A percentile compares a stretch with the other conserved stretches of the same genome.
Evolutionary conservation across 1,140 invertebrate genomes (phyloP).

Genomic region (Conus betulinus): DNA sequence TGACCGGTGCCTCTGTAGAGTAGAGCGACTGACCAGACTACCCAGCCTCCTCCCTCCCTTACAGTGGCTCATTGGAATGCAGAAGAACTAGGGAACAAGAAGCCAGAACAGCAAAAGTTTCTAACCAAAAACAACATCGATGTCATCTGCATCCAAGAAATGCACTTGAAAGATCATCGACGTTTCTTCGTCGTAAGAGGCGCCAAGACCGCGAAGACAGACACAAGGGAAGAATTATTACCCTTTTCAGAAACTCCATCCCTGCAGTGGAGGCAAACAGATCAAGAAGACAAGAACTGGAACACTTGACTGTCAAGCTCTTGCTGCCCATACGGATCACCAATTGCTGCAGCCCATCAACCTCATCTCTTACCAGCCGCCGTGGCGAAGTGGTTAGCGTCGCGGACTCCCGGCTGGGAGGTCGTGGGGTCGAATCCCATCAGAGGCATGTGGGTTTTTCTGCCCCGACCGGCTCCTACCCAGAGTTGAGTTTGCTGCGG

Average conservation of each 20-base stretch:
- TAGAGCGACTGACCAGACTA: constrained; percentile 21
- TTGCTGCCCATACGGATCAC: constrained; percentile 14
- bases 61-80: constrained; percentile 39
- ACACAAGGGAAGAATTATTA: constrained; percentile 43
- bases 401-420: too few relatives aligned
- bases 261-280: constrained; percentile 12
- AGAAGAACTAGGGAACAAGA: constrained; percentile 42
- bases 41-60: constrained; percentile 25
- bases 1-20: neutral
- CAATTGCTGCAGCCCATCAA: constrained; percentile 37
- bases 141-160: constrained; percentile 41
- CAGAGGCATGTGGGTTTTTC: too few relatives aligned
- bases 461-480: too few relatives aligned
- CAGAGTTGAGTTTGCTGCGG: too few relatives aligned
- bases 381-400: too few relatives aligned
- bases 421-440: too few relatives aligned
- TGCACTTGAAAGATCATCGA: constrained; percentile 30
- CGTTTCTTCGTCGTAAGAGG: constrained; percentile 33
- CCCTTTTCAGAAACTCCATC: constrained; percentile 22
- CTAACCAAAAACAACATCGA: constrained; percentile 41
- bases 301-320: constrained; percentile 4
- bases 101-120: constrained; percentile 22
- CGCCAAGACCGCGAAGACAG: constrained; percentile 22
- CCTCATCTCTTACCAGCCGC: constrained; percentile 22
- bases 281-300: constrained; percentile 33